Evolutionary conservation across 2,888 invertebrate genomes (phyloP).

Genomic region (Tetanocera ferruginea): DNA sequence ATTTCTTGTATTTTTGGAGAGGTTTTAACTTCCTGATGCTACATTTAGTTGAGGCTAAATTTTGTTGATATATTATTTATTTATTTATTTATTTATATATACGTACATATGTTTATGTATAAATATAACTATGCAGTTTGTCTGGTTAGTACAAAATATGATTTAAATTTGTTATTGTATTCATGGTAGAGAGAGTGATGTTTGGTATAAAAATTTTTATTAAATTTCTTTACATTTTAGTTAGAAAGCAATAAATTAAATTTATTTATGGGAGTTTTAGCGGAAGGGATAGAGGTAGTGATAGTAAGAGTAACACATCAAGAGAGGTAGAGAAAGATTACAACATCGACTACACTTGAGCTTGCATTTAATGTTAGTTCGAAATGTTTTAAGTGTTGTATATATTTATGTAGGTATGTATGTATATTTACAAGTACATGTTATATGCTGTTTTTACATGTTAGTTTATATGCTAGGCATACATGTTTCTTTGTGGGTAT

Average conservation of each 20-base stretch:
- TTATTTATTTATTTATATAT: conserved; percentile 2
- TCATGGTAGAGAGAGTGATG: too few relatives aligned
- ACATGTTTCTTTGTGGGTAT: not conserved
- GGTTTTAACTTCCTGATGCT: conserved; percentile 19
- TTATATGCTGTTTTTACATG: not conserved
- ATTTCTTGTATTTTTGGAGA: conserved; percentile 38
- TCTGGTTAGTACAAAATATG: not conserved
- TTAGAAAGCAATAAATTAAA: not conserved
- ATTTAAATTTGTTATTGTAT: too few relatives aligned
- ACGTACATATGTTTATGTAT: not conserved
- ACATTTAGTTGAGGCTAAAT: not conserved
- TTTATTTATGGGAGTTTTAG: not conserved
- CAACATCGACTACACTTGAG: conserved; percentile 14
- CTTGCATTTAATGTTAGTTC: not conserved
- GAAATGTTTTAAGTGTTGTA: not conserved
- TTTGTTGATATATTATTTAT: conserved; percentile 3
- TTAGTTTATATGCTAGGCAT: not conserved
- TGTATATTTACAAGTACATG: not conserved
- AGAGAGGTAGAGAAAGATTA: conserved; percentile 24
- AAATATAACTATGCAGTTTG: not conserved
- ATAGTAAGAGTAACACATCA: not conserved
- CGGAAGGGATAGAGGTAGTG: too few relatives aligned
- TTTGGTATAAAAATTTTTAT: not conserved
- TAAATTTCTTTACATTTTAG: not conserved
- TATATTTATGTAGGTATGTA: not conserved